Base-by-base conservation (phyloP, 2,888 invertebrate species). In the Pimpla rufipes region DNA sequence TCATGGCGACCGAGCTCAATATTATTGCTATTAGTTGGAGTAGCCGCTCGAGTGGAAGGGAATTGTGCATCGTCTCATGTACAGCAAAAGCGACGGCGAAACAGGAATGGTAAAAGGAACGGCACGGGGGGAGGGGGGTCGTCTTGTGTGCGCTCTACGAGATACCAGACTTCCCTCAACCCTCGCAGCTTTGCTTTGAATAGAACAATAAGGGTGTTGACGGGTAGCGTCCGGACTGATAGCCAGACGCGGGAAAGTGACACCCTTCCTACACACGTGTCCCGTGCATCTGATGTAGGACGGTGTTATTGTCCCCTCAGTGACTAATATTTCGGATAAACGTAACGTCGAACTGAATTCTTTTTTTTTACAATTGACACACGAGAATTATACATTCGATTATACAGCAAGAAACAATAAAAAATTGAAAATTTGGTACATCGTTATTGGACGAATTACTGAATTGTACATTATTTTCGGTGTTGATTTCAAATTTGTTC, bases 181-280 rank as follows among this genome's bases (percentile, higher is more conserved):
- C 79, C 68, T 62, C 57, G 29, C 3, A 42, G 68, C 42, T 45
- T 35, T 29, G 68, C 23, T 76, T 45, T 81, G 59, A 76, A 81
- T 81, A 52, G 74, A 70, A 70, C 75, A 70, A 64, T 64, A 23
- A 40, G 64, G 11, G 8, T 13, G 35, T 62, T 68, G 64, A 70
- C 64, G 64, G 23, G 57, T 42, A 52, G 62, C 55, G 64, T 76
- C 21, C 55, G 45, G 52, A 4, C 23, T 42, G 68, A 75, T 59
- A 57, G 52, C 57, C 16, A 62, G 50, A 64, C 29, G 40, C 68
- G 29, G 21, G 21, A 35, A 52, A 45, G 16, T 40, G 11, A 73
- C 66, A 10, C 23, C 40, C 7, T 5, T 66, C 40, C 45, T 8
- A 40, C 62, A 18, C 11, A 47, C 21, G 35, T 40, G 21, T 47